Base-by-base conservation (phyloP, 92 coral and sea anemone species). In the Epizoanthus ramosus region DNA sequence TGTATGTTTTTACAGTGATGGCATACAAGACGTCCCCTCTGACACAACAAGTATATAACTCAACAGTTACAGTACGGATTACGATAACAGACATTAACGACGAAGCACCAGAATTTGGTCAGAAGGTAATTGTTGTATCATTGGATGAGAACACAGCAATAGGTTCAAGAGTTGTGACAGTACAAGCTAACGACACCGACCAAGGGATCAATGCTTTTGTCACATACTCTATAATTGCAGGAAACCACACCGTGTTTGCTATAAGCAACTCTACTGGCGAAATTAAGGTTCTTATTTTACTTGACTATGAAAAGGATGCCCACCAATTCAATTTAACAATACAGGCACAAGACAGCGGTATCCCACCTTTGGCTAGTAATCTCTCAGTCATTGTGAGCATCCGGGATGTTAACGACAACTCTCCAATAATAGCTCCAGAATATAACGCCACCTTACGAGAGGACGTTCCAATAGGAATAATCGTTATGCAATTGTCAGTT, bases 311-410 rank as follows among this genome's bases (percentile, higher is more conserved):
- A 56, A 37, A 53, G 16, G 79, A 54, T 28, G 74, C 35, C 10
- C 91, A 84, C n/a, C 91, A 88, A 37, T 47, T 88, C n/a, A 88
- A 88, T 54, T 50, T 88, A 63, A 88, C 88, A 31, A 74, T 88
- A 54, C 81, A 61, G 24, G 91, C 88, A n/a, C 65, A 41, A 43
- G 91, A 88, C 70, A 85, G 81, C 31, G 91, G 91, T 52, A 67
- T 33, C 28, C 91, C 82, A 13, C 66, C 88, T 28, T 83, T 88
- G 23, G 88, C 75, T 53, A 73, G 54, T 63, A 84, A 84, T 73
- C 47, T 79, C 23, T 76, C 85, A 2, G 74, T 88, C 60, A 57
- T 79, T 23, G 71, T 88, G 31, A 71, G 63, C 70, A 88, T 84
- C 75, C 85, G 75, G 83, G 91, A 88, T 58, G 66, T 76, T n/a